Percentiles rank a stretch among this genome's conserved stretches.
phyloP scores from a whole-genome alignment of 2,113 vertebrate genomes.

The Formicarius rufipectus region DNA sequence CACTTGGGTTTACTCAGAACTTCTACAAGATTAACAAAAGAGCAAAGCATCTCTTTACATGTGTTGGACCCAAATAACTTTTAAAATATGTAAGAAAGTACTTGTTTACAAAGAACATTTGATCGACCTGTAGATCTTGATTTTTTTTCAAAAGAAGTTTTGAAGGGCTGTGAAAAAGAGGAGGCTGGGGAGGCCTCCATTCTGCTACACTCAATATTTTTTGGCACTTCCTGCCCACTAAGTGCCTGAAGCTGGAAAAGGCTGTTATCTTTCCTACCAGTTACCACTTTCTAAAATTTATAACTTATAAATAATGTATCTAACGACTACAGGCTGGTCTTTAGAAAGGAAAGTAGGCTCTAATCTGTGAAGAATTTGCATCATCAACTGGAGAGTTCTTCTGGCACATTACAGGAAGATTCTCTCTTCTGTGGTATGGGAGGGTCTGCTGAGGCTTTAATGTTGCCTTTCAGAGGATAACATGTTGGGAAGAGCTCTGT shows the following conservation, averaged over 20 bases:
- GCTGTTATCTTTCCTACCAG: not conserved
- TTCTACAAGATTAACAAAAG: not conserved
- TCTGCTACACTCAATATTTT: not conserved
- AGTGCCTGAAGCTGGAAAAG: not conserved
- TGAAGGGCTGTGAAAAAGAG: not conserved
- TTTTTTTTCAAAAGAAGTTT: not conserved
- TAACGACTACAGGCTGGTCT: not conserved
- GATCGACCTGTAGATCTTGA: not conserved
- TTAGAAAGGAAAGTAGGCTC: not conserved
- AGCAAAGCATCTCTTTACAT: not conserved
- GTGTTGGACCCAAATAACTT: not conserved
- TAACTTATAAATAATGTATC: not conserved
- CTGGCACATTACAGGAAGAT: not conserved
- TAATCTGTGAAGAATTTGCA: not conserved
- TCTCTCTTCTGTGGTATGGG: not conserved
- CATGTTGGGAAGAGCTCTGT: not conserved
- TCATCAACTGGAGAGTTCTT: not conserved
- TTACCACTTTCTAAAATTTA: not conserved
- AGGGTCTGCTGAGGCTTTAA: not conserved
- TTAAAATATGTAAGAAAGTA: not conserved
- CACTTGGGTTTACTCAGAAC: not conserved
- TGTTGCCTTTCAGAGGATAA: not conserved
- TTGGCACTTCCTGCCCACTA: not conserved
- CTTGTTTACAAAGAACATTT: not conserved
- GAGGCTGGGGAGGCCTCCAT: not conserved